Evolutionary conservation across 1,140 invertebrate genomes (phyloP).

Genomic region (Drosophila rhopaloa): DNA sequence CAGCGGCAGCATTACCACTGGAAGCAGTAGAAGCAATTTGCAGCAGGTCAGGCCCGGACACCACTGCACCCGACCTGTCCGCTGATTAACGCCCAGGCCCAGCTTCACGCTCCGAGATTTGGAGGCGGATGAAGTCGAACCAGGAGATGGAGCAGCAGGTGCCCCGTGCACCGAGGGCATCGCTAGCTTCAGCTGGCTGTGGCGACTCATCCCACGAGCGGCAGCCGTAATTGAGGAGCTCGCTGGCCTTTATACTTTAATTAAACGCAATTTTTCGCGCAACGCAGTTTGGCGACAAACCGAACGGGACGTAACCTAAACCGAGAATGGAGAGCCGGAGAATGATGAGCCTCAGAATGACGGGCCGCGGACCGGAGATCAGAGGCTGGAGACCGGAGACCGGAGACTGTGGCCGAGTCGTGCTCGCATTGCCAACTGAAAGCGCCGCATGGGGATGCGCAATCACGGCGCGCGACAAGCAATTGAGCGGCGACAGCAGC

Average conservation of each 20-base stretch:
- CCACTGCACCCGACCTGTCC: conserved; percentile 83
- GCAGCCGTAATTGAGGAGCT: conserved; percentile 48
- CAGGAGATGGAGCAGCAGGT: background rate
- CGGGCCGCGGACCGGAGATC: background rate
- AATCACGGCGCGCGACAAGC: conserved; percentile 76
- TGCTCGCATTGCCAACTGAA: conserved; percentile 71
- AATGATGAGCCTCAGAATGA: conserved; percentile 13
- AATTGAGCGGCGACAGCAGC: conserved; percentile 65
- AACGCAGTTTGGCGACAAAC: conserved; percentile 60
- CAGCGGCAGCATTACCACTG: conserved; percentile 81
- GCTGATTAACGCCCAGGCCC: conserved; percentile 73
- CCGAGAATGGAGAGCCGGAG: conserved; percentile 41
- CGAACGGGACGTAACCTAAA: conserved; percentile 35
- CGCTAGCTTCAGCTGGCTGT: conserved; percentile 60
- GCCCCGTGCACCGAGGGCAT: conserved; percentile 64
- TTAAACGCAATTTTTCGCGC: conserved; percentile 76
- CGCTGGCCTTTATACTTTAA: conserved; percentile 76
- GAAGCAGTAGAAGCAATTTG: conserved; percentile 79
- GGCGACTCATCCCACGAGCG: conserved; percentile 63
- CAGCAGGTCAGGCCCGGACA: conserved; percentile 80
- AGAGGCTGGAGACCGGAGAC: conserved; percentile 10
- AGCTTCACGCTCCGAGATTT: conserved; percentile 47
- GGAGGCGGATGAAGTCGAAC: background rate
- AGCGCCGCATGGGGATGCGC: conserved; percentile 56
- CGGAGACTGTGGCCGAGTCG: conserved; percentile 58